phyloP scores from a whole-genome alignment of 2,888 invertebrate genomes.

The Tethea ocularis region DNA sequence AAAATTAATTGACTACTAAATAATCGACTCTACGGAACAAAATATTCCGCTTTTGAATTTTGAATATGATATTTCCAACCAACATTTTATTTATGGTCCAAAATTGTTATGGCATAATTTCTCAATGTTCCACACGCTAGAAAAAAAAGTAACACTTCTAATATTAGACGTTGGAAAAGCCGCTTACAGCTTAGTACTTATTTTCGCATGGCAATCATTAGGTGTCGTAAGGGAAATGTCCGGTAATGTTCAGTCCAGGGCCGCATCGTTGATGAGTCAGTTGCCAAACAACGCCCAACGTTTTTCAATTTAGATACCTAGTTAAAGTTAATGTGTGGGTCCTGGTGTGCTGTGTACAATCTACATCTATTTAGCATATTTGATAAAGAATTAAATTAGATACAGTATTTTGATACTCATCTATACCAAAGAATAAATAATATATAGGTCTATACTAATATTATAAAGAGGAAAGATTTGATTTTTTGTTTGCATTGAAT shows the following conservation, averaged over 20 bases:
- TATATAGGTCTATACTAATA: too few species aligned
- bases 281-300: conserved; percentile 9
- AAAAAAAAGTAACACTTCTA: background rate
- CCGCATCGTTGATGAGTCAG: conserved; percentile 37
- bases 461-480: too few species aligned
- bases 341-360: background rate
- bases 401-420: background rate
- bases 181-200: background rate
- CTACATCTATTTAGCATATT: background rate
- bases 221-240: background rate
- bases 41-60: background rate
- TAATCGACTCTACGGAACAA: background rate
- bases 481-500: too few species aligned
- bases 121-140: too few species aligned
- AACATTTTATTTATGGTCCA: background rate
- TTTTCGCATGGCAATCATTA: conserved; percentile 1
- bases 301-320: conserved; percentile 29
- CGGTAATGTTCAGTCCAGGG: background rate
- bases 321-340: conserved; percentile 9
- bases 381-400: background rate
- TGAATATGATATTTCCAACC: background rate
- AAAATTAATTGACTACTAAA: background rate
- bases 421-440: too few species aligned
- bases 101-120: too few species aligned
- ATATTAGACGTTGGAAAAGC: background rate